Evolutionary conservation across 2,888 invertebrate species (phyloP).

Genomic region (Dendrolimus houi): DNA sequence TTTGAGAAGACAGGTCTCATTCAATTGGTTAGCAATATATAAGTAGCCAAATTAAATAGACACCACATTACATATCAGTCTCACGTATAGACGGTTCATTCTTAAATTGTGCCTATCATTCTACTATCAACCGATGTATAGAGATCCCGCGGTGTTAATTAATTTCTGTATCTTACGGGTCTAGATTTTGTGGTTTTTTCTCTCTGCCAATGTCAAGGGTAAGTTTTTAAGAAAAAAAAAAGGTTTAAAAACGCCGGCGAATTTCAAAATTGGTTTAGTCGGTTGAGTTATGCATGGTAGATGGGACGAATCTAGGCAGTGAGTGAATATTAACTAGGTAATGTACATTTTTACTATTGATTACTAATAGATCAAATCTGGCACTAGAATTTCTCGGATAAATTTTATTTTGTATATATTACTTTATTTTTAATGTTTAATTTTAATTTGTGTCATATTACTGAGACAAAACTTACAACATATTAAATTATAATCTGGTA

Average conservation of each 20-base stretch:
- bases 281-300: slow-evolving; percentile 21
- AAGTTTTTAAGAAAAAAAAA: slow-evolving; percentile 22
- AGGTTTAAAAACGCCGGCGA: slow-evolving; percentile 31
- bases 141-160: slow-evolving; percentile 4
- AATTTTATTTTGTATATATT: too few species aligned
- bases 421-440: too few species aligned
- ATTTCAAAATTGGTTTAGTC: slow-evolving; percentile 36
- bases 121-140: slow-evolving; percentile 7
- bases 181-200: slow-evolving; percentile 14
- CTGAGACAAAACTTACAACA: too few species aligned
- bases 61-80: background rate
- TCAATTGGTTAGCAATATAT: slow-evolving; percentile 1
- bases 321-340: slow-evolving; percentile 18
- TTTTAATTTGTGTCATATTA: too few species aligned
- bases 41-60: background rate
- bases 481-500: too few species aligned
- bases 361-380: background rate
- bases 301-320: slow-evolving; percentile 18
- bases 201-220: slow-evolving; percentile 37
- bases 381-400: too few species aligned
- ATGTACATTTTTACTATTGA: slow-evolving; percentile 6
- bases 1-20: background rate
- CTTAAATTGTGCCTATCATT: slow-evolving; percentile 4
- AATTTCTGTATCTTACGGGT: slow-evolving; percentile 5
- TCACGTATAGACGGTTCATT: slow-evolving; percentile 1